Evolutionary conservation across 1,140 invertebrate species (phyloP), one percentile per base, ranked within the genome.

Genomic region (Achatina immaculata): DNA sequence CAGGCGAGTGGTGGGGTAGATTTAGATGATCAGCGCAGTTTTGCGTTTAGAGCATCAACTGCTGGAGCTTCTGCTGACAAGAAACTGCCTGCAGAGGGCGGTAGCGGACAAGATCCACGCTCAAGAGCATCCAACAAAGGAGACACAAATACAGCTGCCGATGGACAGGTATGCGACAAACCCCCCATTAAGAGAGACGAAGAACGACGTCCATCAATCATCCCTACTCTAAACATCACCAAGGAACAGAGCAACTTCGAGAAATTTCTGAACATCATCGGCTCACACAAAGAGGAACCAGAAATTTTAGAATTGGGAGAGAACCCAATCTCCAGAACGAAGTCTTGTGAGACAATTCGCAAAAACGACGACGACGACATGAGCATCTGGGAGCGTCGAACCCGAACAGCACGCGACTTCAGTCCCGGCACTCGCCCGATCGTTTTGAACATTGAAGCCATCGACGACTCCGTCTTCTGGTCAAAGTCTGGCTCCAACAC

Each of bases 221-320:
- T 78, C 31, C 76, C 76, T 4, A 45, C 42, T 14, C 31, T 78
- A 31, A 78, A 78, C 31, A 78, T 78, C 28, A 66, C 76, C 7
- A 78, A 78, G 43, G 76, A 78, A 36, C 76, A 78, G 31, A 78
- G 65, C 31, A 80, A 80, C 38, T 72, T 55, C 34, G 78, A 80
- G 36, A 80, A 72, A 58, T 80, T 80, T 68, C 43, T 80, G 16
- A 68, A 71, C 38, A 80, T 69, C 34, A 80, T 80, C 19, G 72
- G 36, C 36, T 40, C 31, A 9, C 62, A 68, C 3, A 66, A 55
- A 34, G 45, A 24, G 0, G 28, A 1, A 1, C n/a, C 28, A 40
- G 76, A 34, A n/a, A 1, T 31, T 4, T 24, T 1, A 7, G 40
- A 34, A 3, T 3, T n/a, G 0, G 76, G 31, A 6, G 58, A 42